Percentiles rank a stretch among this genome's conserved stretches.
phyloP scores from a whole-genome alignment of 2,113 vertebrate genomes.

The Callaeas wilsoni region DNA sequence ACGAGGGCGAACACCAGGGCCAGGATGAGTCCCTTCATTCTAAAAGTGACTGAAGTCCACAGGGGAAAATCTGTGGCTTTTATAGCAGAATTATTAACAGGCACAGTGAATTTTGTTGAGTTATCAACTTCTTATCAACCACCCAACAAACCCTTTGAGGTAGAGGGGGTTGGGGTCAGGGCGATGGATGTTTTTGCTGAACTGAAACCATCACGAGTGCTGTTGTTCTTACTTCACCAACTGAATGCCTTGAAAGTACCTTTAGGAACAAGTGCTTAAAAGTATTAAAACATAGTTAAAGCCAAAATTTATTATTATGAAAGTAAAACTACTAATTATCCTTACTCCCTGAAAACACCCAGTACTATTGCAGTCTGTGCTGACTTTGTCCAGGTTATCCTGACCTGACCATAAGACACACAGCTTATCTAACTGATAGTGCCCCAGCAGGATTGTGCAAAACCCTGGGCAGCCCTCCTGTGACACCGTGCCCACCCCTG shows the following conservation, averaged over 20 bases:
- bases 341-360: background rate
- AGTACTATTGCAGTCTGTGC: background rate
- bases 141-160: background rate
- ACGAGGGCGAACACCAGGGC: conserved; percentile 6
- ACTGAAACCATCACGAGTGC: background rate
- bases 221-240: background rate
- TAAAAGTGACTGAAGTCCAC: conserved; percentile 23
- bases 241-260: background rate
- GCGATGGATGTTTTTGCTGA: background rate
- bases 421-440: conserved; percentile 48
- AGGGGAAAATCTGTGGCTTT: conserved; percentile 15
- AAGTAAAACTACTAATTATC: background rate
- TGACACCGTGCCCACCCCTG: background rate
- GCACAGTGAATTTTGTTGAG: conserved; percentile 16
- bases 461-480: background rate
- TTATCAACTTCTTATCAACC: conserved; percentile 56
- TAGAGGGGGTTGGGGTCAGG: background rate
- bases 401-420: conserved; percentile 44
- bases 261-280: background rate
- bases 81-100: conserved; percentile 58
- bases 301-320: background rate
- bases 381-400: conserved; percentile 44
- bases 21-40: conserved; percentile 80
- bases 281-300: background rate
- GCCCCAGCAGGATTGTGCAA: conserved; percentile 29